Evolutionary conservation across 2,797 vertebrate genomes (phyloP).

Genomic region (Cuniculus paca): DNA sequence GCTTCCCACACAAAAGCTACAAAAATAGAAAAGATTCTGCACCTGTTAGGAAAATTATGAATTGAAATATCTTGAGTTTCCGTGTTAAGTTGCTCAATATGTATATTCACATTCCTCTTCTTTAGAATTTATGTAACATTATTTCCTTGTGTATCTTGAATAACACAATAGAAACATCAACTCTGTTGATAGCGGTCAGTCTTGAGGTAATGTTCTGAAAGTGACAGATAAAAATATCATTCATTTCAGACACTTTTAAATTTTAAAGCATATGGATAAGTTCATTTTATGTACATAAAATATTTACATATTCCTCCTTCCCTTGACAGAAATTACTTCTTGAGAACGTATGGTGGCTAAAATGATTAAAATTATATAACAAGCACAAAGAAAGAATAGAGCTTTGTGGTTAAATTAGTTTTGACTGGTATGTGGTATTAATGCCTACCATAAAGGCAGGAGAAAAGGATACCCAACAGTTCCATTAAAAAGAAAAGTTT

Average conservation of each 20-base stretch:
- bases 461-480: neutral
- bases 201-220: constrained; percentile 63
- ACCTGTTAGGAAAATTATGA: constrained; percentile 72
- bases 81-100: constrained; percentile 39
- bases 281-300: constrained; percentile 63
- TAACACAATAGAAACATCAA: constrained; percentile 53
- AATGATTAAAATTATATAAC: constrained; percentile 54
- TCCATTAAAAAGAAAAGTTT: constrained; percentile 28
- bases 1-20: constrained; percentile 71
- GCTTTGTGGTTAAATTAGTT: constrained; percentile 48
- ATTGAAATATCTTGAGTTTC: constrained; percentile 66
- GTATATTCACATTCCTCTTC: constrained; percentile 88
- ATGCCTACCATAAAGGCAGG: neutral
- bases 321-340: constrained; percentile 51
- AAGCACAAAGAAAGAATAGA: constrained; percentile 18
- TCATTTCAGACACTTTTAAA: constrained; percentile 55
- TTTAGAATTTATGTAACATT: constrained; percentile 76
- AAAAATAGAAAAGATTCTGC: constrained; percentile 54
- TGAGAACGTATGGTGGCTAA: constrained; percentile 12
- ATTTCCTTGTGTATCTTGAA: constrained; percentile 78
- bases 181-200: constrained; percentile 51
- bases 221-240: constrained; percentile 40
- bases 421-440: neutral
- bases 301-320: constrained; percentile 64
- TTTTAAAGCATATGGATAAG: constrained; percentile 35